Evolutionary conservation across 2,888 invertebrate genomes (phyloP), one percentile per base, ranked within the genome.

Genomic region (Polymixis flavicincta): DNA sequence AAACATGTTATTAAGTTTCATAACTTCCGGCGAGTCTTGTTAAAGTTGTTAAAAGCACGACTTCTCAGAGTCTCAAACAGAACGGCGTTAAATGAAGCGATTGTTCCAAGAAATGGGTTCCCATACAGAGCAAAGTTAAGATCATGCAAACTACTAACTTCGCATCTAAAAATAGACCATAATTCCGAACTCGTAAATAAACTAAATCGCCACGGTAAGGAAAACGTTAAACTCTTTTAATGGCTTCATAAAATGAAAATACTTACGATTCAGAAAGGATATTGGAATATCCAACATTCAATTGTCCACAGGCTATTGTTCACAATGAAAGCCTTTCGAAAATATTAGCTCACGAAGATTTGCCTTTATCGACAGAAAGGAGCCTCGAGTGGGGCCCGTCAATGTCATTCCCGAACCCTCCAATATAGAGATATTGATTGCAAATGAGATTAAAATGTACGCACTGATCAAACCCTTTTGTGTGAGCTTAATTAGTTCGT

Each of bases 401-500:
- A 87, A 89, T 89, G 89, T 89, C 89, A 86, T 81, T 80, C 73
- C 75, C 72, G 64, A 78, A 85, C 87, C 88, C 86, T 78, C 79
- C 85, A 85, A 87, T 88, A 87, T 84, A 85, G 83, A 83, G 83
- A 84, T 85, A 89, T 89, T 90, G 87, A 91, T 92, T 92, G 88
- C 86, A 88, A 92, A 92, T 90, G 83, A 88, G 88, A 91, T 92
- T 90, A 90, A 88, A 91, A 89, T 87, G 85, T 90, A 85, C 77
- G 78, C 83, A 87, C 82, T 84, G 84, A 86, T 88, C 87, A 84
- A 88, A 84, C 86, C 86, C 87, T 87, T 88, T 87, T 88, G 83
- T 87, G 83, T 86, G 76, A 86, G 82, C 83, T 85, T 88, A 90
- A 88, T 88, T 87, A 85, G 71, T 74, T 76, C 78, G 42, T 79